These are phyloP conservation scores for Gymnocheta viridis DNA, from an alignment of 2,888 invertebrate species.

Conservation along the genomic window DNA sequence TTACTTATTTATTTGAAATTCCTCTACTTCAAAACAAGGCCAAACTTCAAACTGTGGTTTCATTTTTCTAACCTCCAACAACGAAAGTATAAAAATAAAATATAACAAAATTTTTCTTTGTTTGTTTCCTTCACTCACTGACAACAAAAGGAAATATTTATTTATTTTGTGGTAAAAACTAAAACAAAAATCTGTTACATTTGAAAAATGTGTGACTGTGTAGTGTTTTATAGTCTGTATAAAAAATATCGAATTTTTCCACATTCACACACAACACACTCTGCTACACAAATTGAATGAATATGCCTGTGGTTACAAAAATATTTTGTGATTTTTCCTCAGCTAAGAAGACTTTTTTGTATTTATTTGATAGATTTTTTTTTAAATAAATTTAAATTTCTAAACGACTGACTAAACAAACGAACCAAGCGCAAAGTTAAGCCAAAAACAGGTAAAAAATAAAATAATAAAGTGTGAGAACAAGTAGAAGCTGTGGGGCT, in stretches of 20 bases:
- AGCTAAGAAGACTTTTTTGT: not conserved
- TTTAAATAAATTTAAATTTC: constrained; percentile 19
- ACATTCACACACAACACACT: not conserved
- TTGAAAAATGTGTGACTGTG: not conserved
- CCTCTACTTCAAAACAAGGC: not conserved
- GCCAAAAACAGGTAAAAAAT: not conserved
- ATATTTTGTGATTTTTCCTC: not conserved
- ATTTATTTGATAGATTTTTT: not conserved
- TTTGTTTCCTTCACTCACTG: not conserved
- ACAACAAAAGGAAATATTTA: constrained; percentile 27
- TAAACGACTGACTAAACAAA: constrained; percentile 29
- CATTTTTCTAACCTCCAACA: not conserved
- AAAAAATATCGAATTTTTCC: constrained; percentile 1
- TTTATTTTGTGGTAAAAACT: constrained; percentile 15
- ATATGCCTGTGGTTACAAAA: constrained; percentile 12
- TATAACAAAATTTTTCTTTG: not conserved
- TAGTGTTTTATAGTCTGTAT: not conserved
- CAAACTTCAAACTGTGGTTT: constrained; percentile 22
- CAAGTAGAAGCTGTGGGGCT: not conserved
- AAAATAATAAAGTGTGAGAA: not conserved
- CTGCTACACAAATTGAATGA: not conserved
- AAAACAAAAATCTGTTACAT: not conserved
- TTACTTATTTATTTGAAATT: not conserved
- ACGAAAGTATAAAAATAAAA: too few relatives aligned
- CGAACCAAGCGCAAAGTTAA: constrained; percentile 7